Conservation (phyloP, 2,888 invertebrate species). For the Heliconius cydno region DNA sequence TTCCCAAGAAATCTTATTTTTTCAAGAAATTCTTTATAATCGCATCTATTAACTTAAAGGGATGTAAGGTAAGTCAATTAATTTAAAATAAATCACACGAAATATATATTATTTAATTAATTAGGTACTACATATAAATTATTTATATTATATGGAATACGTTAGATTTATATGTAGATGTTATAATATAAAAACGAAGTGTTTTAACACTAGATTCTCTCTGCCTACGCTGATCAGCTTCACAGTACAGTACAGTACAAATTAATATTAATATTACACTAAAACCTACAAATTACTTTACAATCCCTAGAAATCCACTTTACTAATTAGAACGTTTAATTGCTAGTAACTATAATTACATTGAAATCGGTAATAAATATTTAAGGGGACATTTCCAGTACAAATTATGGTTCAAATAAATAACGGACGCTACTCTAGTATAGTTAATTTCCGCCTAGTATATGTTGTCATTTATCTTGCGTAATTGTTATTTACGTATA, state of each 20-base stretch:
- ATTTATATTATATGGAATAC: no score
- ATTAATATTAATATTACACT: no score
- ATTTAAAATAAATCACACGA: neutral
- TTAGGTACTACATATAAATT: no score
- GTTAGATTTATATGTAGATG: no score
- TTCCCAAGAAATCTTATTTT: slow-evolving; percentile 21
- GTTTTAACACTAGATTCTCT: no score
- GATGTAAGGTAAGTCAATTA: neutral
- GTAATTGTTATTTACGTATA: neutral
- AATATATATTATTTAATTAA: neutral
- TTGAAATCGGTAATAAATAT: slow-evolving; percentile 32
- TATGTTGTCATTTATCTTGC: neutral
- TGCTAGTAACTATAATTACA: slow-evolving; percentile 30
- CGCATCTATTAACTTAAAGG: neutral
- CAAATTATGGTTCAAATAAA: slow-evolving; percentile 12
- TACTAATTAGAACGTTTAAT: slow-evolving; percentile 31
- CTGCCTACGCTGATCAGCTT: no score
- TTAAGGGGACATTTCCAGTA: slow-evolving; percentile 19
- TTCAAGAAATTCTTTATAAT: slow-evolving; percentile 11
- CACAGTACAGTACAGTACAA: no score
- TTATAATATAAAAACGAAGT: no score
- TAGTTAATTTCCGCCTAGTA: neutral
- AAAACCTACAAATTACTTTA: neutral
- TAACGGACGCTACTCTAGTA: neutral
- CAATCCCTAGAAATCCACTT: neutral